Evolutionary conservation across 2,113 vertebrate species (phyloP), one percentile per base, ranked within the genome.

Genomic region (Bagarius yarrelli): DNA sequence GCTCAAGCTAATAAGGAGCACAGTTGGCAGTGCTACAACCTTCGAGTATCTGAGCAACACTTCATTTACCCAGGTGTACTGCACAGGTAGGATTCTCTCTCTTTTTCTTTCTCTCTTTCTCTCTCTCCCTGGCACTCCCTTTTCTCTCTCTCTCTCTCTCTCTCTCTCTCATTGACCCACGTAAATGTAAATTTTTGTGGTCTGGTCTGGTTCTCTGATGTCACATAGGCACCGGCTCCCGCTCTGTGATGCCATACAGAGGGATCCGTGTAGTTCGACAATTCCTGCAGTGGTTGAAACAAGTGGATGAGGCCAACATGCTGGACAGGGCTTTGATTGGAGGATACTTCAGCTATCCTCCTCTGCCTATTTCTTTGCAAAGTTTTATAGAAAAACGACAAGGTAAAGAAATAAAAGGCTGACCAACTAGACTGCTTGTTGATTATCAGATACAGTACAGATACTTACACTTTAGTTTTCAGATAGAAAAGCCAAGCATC

Each of bases 211-310:
- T 30, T 79, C 30, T 19, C 56, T 67, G 56, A 44, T 57, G 32
- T 52, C 56, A 55, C 50, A 72, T 71, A 84, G 87, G 83, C 40
- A 83, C 88, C 5, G 89, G 90, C 8, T 86, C 91, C 27, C 91
- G 91, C 85, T 88, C 89, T 14, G 55, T 78, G 64, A 93, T 93
- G 91, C 90, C 86, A 0, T 94, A 93, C 87, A 91, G 88, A 16
- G 84, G 75, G 0, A 82, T 91, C 1, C 85, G 23, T 14, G 86
- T 87, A 0, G 88, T 94, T 3, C 44, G 59, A 3, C 72, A 1
- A 0, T 93, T 94, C 85, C 81, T 93, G 14, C 87, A 47, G 50
- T 94, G 93, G 93, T 63, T 93, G 36, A 81, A 86, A 76, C 84
- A 72, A 16, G 89, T 91, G 81, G 84, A 91, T 0, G 91, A 94